Evolutionary conservation across 1,140 invertebrate species (phyloP), one percentile per base, ranked within the genome.

Genomic region (Macrotrachela quadricornifera): DNA sequence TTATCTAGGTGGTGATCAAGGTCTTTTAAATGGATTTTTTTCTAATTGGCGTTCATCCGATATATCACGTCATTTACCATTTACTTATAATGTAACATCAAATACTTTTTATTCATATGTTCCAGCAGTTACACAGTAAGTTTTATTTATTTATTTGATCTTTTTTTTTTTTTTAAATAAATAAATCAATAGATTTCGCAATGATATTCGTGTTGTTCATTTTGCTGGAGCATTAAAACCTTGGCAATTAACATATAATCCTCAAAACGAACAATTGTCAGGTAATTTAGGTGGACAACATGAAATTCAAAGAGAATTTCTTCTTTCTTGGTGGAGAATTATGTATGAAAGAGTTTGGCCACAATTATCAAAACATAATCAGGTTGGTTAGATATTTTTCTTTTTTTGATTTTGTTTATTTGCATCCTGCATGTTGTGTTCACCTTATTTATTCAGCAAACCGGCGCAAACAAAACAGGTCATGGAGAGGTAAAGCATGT

Each of bases 11-110:
- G 51, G 36, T 21, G 48, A 57, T 73, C 87, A 95, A 71, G 91
- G 91, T 17, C 72, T 97, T 14, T 69, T 96, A 41, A 97, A 97
- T 71, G 76, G 79, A 59, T 96, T 78, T 70, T 99, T 95, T 70
- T 79, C 75, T 49, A 79, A 85, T 62, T 95, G 92, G 92, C 78
- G 85, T 1, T 79, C 78, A 50, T 79, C 80, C 59, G 87, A 94
- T 66, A 90, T 88, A 57, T 77, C 74, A 46, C 84, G 81, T 68
- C 87, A 91, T 73, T 74, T 99, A 55, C 88, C 94, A 10, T 99
- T 97, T 67, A 78, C 90, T 47, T 99, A 95, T 71, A 99, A 99
- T 67, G 85, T 96, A 71, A 85, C 84, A 57, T 85, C 86, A 9
- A 84, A 83, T 49, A 82, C 86, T 18, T 82, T 82, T 60, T 99